Percentiles rank a stretch among this genome's conserved stretches.
These are phyloP conservation scores for Parauchenoglanis ngamensis DNA, from an alignment of 2,797 vertebrate species.

Conservation along the genomic window DNA sequence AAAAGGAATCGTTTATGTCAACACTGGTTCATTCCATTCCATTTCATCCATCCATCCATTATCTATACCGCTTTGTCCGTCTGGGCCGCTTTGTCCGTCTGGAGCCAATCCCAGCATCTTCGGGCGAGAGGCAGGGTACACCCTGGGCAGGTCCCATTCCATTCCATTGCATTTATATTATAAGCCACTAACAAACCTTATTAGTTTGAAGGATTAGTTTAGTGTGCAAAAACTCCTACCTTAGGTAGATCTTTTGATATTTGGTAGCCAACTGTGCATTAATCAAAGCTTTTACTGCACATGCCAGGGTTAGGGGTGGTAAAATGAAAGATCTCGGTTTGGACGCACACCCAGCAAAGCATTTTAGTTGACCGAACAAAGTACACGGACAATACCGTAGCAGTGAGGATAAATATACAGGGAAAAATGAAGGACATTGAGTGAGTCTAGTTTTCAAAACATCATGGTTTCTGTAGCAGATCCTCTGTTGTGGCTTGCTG, in stretches of 20 bases:
- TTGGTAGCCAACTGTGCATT: neutral
- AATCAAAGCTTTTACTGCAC: neutral
- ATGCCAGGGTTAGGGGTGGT: neutral
- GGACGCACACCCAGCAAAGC: neutral
- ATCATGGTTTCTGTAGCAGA: neutral
- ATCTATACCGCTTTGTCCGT: no score
- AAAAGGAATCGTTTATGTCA: neutral
- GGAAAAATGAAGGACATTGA: neutral
- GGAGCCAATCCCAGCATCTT: no score
- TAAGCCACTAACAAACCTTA: neutral
- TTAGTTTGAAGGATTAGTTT: neutral
- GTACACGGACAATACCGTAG: neutral
- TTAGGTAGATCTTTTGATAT: neutral
- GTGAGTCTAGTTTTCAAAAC: neutral
- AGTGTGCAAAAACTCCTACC: neutral
- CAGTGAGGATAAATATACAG: neutral
- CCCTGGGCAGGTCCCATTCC: no score
- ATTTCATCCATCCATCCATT: neutral
- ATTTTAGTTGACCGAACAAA: neutral
- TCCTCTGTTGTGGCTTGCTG: neutral
- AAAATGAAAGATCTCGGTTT: neutral
- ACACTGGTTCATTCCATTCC: neutral
- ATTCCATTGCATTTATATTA: neutral
- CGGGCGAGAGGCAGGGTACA: no score
- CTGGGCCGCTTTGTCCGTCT: no score